Base-by-base conservation (phyloP, 2,113 vertebrate species). In the Suncus etruscus region DNA sequence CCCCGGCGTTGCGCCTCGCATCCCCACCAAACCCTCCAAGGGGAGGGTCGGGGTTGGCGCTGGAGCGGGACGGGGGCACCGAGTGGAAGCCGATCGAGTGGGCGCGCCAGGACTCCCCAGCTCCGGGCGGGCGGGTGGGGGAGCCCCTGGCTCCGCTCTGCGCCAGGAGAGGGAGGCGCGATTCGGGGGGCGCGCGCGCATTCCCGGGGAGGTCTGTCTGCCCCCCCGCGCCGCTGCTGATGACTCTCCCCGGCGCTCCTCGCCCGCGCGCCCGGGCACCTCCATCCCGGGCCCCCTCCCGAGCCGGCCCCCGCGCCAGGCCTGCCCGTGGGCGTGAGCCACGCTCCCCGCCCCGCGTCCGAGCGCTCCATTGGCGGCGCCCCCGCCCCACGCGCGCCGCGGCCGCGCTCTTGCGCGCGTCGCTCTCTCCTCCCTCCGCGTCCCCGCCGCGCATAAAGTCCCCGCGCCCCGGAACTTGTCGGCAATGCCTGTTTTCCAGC, bases 251-350 rank as follows among this genome's bases (percentile, higher is more conserved):
- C 97, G 97, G 97, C 96, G 96, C 93, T 96, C 97, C 96, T 97
- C 88, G 94, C 96, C 93, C 97, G 97, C 97, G 97, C 97, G 97
- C 97, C 96, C 96, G 39, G 39, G 39, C 51, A 15, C 51, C 51
- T 54, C 39, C 39, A 39, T 39, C 39, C 39, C 39, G 39, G 39
- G 51, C 51, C 86, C 87, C 97, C 95, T 96, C 95, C 97, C 93
- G 97, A 98, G 97, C 98, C 97, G 98, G 97, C 97, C 97, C 98
- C 97, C 98, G 97, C 98, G 98, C 98, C 98, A 98, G 98, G 98
- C 97, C 96, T 96, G 96, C 95, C 96, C 96, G 98, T 98, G 98
- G 98, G 98, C 98, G 98, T 98, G 98, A 97, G 97, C 96, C 97
- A 96, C 96, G 86, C 97, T 98, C 98, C 98, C 98, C 98, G 97